These are phyloP conservation scores for Crematogaster levior DNA, from an alignment of 2,888 invertebrate species.

Conservation along the genomic window DNA sequence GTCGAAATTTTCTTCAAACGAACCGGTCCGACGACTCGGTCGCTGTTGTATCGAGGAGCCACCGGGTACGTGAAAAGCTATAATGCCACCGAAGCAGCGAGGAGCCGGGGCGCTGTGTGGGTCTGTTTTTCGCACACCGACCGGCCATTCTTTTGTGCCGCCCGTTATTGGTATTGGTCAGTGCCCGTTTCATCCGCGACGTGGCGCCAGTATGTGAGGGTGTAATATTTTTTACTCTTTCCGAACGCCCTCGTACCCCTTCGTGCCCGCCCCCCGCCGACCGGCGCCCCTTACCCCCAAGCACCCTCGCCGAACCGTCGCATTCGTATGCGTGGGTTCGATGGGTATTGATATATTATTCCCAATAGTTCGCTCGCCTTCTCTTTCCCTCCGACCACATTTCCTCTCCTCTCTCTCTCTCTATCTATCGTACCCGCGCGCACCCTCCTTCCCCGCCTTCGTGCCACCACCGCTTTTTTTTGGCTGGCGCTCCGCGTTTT, in stretches of 20 bases:
- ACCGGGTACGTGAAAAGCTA: conserved; percentile 76
- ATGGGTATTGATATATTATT: conserved; percentile 86
- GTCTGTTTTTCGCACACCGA: conserved; percentile 79
- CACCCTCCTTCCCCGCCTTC: conserved; percentile 56
- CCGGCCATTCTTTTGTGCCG: conserved; percentile 81
- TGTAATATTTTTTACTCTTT: conserved; percentile 85
- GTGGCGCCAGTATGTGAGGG: conserved; percentile 80
- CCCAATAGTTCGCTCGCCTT: conserved; percentile 84
- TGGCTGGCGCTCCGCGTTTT: conserved; percentile 83
- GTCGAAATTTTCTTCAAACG: conserved; percentile 54
- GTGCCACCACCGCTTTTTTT: conserved; percentile 71
- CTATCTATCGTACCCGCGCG: conserved; percentile 55
- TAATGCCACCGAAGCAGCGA: conserved; percentile 75
- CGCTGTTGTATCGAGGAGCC: conserved; percentile 68
- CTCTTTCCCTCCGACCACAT: conserved; percentile 64
- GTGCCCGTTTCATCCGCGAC: conserved; percentile 82
- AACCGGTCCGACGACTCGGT: conserved; percentile 49
- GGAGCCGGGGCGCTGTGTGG: conserved; percentile 63
- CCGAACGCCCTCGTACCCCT: conserved; percentile 76
- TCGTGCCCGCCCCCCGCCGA: conserved; percentile 63
- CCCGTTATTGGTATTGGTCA: conserved; percentile 83
- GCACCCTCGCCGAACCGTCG: conserved; percentile 73
- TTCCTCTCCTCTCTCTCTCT: conserved; percentile 52
- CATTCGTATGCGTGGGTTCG: conserved; percentile 86
- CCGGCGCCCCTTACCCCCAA: conserved; percentile 69